These are phyloP conservation scores for Stegastes partitus DNA, from an alignment of 2,113 vertebrate genomes.

Conservation along the genomic window DNA sequence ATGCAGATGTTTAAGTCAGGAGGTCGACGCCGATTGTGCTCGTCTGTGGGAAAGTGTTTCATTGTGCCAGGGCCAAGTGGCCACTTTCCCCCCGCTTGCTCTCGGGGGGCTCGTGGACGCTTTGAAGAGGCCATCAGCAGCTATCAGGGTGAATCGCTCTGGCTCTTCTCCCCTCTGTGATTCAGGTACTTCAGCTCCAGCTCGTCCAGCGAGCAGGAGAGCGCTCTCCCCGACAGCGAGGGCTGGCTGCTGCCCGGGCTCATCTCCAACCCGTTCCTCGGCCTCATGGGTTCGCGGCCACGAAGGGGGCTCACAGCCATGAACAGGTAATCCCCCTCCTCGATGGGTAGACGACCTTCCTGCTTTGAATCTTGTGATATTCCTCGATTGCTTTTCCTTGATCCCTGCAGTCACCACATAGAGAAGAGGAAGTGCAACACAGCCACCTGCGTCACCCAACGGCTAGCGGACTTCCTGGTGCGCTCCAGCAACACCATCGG, in stretches of 20 bases:
- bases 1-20: slow-evolving; percentile 11
- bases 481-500: slow-evolving; percentile 89
- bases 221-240: slow-evolving; percentile 72
- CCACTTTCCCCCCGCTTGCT: slow-evolving; percentile 57
- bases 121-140: slow-evolving; percentile 58
- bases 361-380: not conserved
- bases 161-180: slow-evolving; percentile 44
- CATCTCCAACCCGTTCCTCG: slow-evolving; percentile 77
- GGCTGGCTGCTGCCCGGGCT: slow-evolving; percentile 79
- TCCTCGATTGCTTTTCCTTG: not conserved
- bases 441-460: slow-evolving; percentile 91
- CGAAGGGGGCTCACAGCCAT: slow-evolving; percentile 68
- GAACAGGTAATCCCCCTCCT: slow-evolving; percentile 78
- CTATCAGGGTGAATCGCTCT: slow-evolving; percentile 48
- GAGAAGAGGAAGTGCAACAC: slow-evolving; percentile 92
- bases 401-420: slow-evolving; percentile 81
- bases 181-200: slow-evolving; percentile 80
- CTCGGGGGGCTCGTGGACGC: slow-evolving; percentile 5
- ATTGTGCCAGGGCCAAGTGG: slow-evolving; percentile 48
- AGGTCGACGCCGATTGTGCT: slow-evolving; percentile 38
- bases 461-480: slow-evolving; percentile 90
- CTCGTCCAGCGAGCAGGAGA: slow-evolving; percentile 76
- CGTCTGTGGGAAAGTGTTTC: slow-evolving; percentile 26
- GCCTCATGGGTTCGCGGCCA: slow-evolving; percentile 70
- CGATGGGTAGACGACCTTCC: not conserved